A percentile compares a stretch with the other conserved stretches of the same genome.
Conservation (phyloP, 2,888 invertebrate species). For the Xanthostigma xanthostigma region DNA sequence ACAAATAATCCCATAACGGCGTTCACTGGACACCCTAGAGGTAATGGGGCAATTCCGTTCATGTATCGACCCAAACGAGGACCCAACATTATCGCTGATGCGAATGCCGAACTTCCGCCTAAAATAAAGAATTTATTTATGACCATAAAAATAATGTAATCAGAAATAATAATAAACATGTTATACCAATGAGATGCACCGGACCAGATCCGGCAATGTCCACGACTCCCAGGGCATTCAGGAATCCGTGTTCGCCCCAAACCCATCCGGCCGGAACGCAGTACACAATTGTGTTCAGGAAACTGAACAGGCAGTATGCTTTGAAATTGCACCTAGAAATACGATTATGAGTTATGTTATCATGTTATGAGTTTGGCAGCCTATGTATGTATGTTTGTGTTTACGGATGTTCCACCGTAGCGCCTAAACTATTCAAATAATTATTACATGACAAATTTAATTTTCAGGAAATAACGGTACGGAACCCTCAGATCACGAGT, state of each 20-base stretch:
- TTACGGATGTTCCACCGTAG: too few species aligned
- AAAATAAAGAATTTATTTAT: conserved; percentile 6
- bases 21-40: conserved; percentile 78
- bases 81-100: conserved; percentile 79
- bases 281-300: conserved; percentile 77
- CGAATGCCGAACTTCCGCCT: conserved; percentile 64
- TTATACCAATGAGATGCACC: conserved; percentile 68
- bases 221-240: conserved; percentile 68
- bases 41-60: conserved; percentile 55
- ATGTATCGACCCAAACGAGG: conserved; percentile 77
- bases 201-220: conserved; percentile 88
- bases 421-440: too few species aligned
- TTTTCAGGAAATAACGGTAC: too few species aligned
- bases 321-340: conserved; percentile 66
- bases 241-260: conserved; percentile 79
- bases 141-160: too few species aligned
- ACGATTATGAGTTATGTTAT: too few species aligned
- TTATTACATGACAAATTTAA: too few species aligned
- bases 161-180: too few species aligned
- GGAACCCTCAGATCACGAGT: too few species aligned
- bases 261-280: conserved; percentile 91
- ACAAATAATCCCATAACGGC: conserved; percentile 86
- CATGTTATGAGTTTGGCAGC: too few species aligned
- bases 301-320: conserved; percentile 81
- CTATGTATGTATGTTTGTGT: too few species aligned